Conservation (phyloP, 2,113 vertebrate species). For the Acinonyx jubatus region DNA sequence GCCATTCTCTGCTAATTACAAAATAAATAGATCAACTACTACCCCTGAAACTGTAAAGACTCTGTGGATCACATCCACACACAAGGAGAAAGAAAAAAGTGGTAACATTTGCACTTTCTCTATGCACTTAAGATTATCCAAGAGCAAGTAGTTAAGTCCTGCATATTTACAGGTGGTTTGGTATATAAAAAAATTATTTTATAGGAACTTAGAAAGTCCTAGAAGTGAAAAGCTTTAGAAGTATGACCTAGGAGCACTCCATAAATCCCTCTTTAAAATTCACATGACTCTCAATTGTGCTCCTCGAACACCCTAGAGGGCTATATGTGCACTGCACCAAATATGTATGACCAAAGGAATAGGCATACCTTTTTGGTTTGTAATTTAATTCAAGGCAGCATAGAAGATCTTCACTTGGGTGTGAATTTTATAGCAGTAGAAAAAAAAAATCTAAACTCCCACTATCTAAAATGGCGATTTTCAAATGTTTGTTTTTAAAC, state of each 20-base stretch:
- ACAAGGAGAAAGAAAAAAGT: neutral
- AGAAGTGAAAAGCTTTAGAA: neutral
- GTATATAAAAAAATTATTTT: constrained; percentile 21
- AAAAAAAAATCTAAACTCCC: neutral
- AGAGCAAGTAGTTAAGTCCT: neutral
- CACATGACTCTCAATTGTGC: neutral
- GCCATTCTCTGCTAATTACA: neutral
- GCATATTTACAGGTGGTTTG: neutral
- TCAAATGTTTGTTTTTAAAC: neutral
- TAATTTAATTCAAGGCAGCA: constrained; percentile 10
- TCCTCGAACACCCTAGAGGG: neutral
- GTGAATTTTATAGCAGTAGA: neutral
- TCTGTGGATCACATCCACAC: neutral
- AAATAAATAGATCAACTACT: neutral
- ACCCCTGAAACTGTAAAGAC: neutral
- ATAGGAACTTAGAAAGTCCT: neutral
- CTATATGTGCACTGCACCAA: neutral
- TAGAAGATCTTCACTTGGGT: neutral
- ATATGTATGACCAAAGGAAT: neutral
- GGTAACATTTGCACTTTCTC: neutral
- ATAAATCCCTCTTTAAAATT: neutral
- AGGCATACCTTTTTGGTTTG: neutral
- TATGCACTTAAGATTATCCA: neutral
- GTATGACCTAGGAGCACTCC: neutral
- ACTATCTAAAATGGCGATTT: constrained; percentile 19